Percentiles rank a stretch among this genome's conserved stretches.
Evolutionary conservation across 1,140 invertebrate genomes (phyloP).

Genomic region (Hyphantria cunea): DNA sequence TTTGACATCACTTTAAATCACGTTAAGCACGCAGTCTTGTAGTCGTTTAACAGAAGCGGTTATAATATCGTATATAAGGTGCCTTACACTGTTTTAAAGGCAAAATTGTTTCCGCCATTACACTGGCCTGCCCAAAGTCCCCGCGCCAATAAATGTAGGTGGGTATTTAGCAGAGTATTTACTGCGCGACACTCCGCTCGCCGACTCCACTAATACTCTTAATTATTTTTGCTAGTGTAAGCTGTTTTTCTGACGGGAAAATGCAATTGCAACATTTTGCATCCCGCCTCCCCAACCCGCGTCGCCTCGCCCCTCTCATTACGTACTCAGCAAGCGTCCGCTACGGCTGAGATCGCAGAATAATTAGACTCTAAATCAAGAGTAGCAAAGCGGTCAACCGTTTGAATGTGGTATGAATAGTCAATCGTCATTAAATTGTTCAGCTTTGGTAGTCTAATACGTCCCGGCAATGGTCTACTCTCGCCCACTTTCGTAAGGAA

Average conservation of each 20-base stretch:
- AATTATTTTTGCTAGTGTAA: slow-evolving; percentile 80
- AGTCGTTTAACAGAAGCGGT: slow-evolving; percentile 39
- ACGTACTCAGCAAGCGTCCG: slow-evolving; percentile 65
- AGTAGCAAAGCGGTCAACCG: slow-evolving; percentile 74
- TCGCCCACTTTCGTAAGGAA: slow-evolving; percentile 27
- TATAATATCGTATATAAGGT: slow-evolving; percentile 53
- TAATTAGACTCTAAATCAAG: slow-evolving; percentile 80
- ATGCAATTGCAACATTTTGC: slow-evolving; percentile 78
- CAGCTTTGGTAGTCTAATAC: slow-evolving; percentile 78
- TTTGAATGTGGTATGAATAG: slow-evolving; percentile 78
- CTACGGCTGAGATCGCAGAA: slow-evolving; percentile 71
- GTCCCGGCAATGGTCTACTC: slow-evolving; percentile 45
- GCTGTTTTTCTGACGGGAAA: slow-evolving; percentile 77
- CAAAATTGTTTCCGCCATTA: slow-evolving; percentile 72
- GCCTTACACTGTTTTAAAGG: slow-evolving; percentile 63
- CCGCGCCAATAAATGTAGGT: slow-evolving; percentile 76
- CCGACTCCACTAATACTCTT: slow-evolving; percentile 77
- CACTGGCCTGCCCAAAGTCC: slow-evolving; percentile 52
- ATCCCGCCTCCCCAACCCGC: slow-evolving; percentile 48
- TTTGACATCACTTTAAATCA: slow-evolving; percentile 27
- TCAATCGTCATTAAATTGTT: slow-evolving; percentile 81
- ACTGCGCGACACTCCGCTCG: slow-evolving; percentile 70
- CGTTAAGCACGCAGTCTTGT: slow-evolving; percentile 25
- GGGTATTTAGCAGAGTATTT: slow-evolving; percentile 78
- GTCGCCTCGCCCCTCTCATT: slow-evolving; percentile 60